Base-by-base conservation (phyloP, 2,797 vertebrate genomes). In the Falco berigora region DNA sequence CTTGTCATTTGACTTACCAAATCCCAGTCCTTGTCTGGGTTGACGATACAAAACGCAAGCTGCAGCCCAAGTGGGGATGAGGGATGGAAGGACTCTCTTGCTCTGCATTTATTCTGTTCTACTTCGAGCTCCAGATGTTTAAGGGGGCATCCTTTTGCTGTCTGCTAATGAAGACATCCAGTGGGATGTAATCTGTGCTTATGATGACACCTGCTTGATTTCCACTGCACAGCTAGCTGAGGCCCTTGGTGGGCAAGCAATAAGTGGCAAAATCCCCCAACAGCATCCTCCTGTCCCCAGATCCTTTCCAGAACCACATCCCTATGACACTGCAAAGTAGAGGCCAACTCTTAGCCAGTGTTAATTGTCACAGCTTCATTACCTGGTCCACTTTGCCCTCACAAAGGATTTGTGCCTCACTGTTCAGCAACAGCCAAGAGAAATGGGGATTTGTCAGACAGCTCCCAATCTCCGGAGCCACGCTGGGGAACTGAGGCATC, bases 1-100 rank as follows among this genome's bases (percentile, higher is more conserved):
- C 58, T 91, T 92, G 75, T 96, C 90, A 80, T 78, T 94, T 94
- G 92, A 88, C 86, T 97, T 79, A 91, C 75, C 77, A 87, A 91
- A 74, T 86, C 22, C 36, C 42, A 92, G 84, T 80, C 59, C 25
- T 89, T 85, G 86, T 58, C 75, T 71, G 83, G 85, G 59, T 2
- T 74, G 56, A 59, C 1, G 13, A 53, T 53, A 42, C 10, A 64
- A 77, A 92, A 67, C 56, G 58, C 28, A 63, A 74, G 20, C 75
- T 77, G 75, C 56, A 91, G 72, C 44, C 53, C 4, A 5, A 55
- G 56, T 67, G 17, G 18, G 15, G 46, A 16, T 76, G 56, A 71
- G 56, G 17, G 18, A 28, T 87, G 38, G 61, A 87, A 92, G 38
- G 52, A 22, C 22, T 77, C n/a, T 81, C 40, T 89, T 82, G 36